Conservation (phyloP, 1,140 invertebrate species). For the Aphelinus certus region DNA sequence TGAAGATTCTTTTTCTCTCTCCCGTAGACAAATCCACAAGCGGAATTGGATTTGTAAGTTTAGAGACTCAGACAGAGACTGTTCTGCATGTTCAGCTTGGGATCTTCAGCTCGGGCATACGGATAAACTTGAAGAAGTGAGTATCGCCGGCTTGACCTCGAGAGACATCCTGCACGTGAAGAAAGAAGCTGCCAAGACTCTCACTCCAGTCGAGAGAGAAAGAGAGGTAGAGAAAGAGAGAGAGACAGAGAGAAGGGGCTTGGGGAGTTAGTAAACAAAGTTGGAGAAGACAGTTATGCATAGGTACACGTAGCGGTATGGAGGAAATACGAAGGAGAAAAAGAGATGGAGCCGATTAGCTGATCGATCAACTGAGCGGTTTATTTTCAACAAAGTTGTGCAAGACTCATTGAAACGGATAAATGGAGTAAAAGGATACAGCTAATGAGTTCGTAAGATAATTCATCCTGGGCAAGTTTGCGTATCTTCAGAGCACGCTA, state of each 20-base stretch:
- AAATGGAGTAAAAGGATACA: too few relatives aligned
- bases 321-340: too few relatives aligned
- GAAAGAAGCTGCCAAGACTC: not conserved
- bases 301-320: not conserved
- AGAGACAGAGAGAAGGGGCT: slow-evolving; percentile 5
- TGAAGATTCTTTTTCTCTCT: slow-evolving; percentile 24
- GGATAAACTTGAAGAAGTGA: slow-evolving; percentile 33
- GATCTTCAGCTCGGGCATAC: slow-evolving; percentile 15
- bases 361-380: too few relatives aligned
- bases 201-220: too few relatives aligned
- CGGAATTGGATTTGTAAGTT: slow-evolving; percentile 47
- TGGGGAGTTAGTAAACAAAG: slow-evolving; percentile 7
- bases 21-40: slow-evolving; percentile 24
- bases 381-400: too few relatives aligned
- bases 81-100: slow-evolving; percentile 31
- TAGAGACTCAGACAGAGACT: slow-evolving; percentile 17
- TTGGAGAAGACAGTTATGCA: slow-evolving; percentile 3
- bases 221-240: too few relatives aligned
- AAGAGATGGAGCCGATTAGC: too few relatives aligned
- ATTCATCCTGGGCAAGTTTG: too few relatives aligned
- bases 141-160: slow-evolving; percentile 26
- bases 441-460: too few relatives aligned
- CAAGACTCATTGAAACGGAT: too few relatives aligned
- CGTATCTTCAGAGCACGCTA: too few relatives aligned
- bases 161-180: not conserved